Conservation (phyloP, 2,113 vertebrate species). For the Nothobranchius kuhntae region DNA sequence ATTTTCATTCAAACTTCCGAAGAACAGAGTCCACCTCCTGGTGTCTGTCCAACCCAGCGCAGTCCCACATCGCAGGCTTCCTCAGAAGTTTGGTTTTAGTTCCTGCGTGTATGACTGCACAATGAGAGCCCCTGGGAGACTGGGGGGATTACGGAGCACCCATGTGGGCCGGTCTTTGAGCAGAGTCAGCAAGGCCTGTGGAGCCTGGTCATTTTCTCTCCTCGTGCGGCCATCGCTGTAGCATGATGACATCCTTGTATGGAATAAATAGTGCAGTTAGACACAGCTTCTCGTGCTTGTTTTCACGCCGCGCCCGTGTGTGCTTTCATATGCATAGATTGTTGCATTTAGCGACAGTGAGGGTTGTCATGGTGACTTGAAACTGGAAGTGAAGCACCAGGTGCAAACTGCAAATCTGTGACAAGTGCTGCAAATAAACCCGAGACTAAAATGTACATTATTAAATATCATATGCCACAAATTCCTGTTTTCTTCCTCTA, state of each 20-base stretch:
- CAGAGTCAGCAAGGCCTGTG: conserved; percentile 68
- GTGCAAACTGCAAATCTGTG: neutral
- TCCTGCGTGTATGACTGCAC: conserved; percentile 52
- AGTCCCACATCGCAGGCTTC: conserved; percentile 27
- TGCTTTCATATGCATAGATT: conserved; percentile 26
- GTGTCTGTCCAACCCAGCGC: conserved; percentile 16
- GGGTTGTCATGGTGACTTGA: conserved; percentile 1
- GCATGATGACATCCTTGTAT: conserved; percentile 39
- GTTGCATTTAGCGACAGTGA: conserved; percentile 19
- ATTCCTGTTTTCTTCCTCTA: too few relatives aligned
- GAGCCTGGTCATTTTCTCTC: conserved; percentile 63
- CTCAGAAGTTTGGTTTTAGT: conserved; percentile 62
- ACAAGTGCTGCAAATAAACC: neutral
- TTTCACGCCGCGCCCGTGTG: conserved; percentile 24
- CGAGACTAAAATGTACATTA: neutral
- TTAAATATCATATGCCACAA: too few relatives aligned
- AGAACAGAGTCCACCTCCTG: conserved; percentile 22
- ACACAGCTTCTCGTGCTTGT: conserved; percentile 19
- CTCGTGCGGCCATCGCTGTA: conserved; percentile 46
- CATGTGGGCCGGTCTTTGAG: conserved; percentile 53
- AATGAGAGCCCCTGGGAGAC: conserved; percentile 63
- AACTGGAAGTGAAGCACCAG: neutral
- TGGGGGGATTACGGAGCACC: conserved; percentile 59
- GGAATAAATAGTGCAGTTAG: conserved; percentile 45
- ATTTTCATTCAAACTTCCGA: conserved; percentile 27